Evolutionary conservation across 2,797 vertebrate species (phyloP).

Genomic region (Ctenochaetus hawaiiensis): DNA sequence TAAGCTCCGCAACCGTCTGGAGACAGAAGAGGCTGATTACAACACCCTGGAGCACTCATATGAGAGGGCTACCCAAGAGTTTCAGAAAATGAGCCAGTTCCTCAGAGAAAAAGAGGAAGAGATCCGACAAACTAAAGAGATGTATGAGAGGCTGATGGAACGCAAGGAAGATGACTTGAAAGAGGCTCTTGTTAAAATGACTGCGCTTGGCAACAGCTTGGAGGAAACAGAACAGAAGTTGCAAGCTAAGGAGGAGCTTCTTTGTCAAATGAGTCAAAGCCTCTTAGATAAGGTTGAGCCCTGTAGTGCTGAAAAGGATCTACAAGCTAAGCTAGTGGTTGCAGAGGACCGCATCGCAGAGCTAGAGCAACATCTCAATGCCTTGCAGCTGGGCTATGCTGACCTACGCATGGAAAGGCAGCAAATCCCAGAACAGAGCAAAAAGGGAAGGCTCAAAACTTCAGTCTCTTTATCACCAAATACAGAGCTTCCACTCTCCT

Average conservation of each 20-base stretch:
- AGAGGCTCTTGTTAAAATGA: slow-evolving; percentile 92
- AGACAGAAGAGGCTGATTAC: slow-evolving; percentile 90
- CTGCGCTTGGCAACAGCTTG: slow-evolving; percentile 90
- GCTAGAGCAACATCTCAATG: slow-evolving; percentile 84
- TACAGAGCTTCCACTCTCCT: slow-evolving; percentile 47
- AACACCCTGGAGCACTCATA: slow-evolving; percentile 89
- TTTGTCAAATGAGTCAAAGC: slow-evolving; percentile 83
- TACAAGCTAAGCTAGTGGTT: slow-evolving; percentile 80
- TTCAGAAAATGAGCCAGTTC: slow-evolving; percentile 88
- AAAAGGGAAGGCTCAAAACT: slow-evolving; percentile 67
- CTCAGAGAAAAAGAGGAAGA: slow-evolving; percentile 93
- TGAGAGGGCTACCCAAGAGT: slow-evolving; percentile 88
- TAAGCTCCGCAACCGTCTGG: slow-evolving; percentile 88
- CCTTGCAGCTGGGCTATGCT: slow-evolving; percentile 83
- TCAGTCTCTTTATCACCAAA: slow-evolving; percentile 42
- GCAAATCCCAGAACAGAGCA: slow-evolving; percentile 71
- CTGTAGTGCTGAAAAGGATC: slow-evolving; percentile 83
- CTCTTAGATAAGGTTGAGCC: slow-evolving; percentile 73
- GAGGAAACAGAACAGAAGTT: slow-evolving; percentile 92
- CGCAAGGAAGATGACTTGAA: slow-evolving; percentile 92
- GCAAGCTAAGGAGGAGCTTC: slow-evolving; percentile 89
- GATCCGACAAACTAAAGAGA: slow-evolving; percentile 89
- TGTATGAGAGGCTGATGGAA: slow-evolving; percentile 89
- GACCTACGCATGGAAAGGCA: slow-evolving; percentile 82
- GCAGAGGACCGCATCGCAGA: slow-evolving; percentile 85